Evolutionary conservation across 2,113 vertebrate genomes (phyloP), one percentile per base, ranked within the genome.

Genomic region (Siniperca knerii): DNA sequence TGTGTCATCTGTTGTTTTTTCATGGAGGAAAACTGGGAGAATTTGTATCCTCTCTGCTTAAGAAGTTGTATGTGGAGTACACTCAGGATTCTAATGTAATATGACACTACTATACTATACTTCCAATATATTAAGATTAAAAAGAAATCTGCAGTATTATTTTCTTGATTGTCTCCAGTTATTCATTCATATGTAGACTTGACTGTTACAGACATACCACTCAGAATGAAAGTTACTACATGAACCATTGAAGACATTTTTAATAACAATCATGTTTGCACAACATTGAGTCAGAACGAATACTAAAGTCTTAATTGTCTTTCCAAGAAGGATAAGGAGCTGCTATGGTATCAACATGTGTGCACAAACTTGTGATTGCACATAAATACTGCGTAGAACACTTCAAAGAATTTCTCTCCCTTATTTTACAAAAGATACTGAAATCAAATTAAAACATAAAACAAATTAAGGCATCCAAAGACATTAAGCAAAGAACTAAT

Each of bases 261-360:
- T 90, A 86, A 90, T 80, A 84, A 84, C 58, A 75, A 80, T 77
- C 77, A 82, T 71, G 87, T 82, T 87, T 92, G 87, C 78, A 88
- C 65, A 79, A 68, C 25, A 65, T 64, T 74, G 44, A 91, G 72
- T 90, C 68, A 90, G 35, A 90, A 46, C 8, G 13, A 61, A 81
- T 65, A 44, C n/a, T 75, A 50, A 71, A 81, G 65, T 76, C 4
- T 66, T 68, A 6, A 60, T 50, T 61, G 40, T 77, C 37, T 82
- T 76, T 81, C 18, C 42, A 69, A 75, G 57, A 77, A 77, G 8
- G 5, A 42, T 4, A 57, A 13, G 21, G 25, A 18, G 8, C 6
- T 2, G 16, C 18, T 57, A 21, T 29, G 40, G 84, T 23, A 76
- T 70, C 52, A 42, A 40, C 8, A 7, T 15, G 35, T 72, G 60